Evolutionary conservation across 2,113 vertebrate genomes (phyloP), one percentile per base, ranked within the genome.

Genomic region (Eonycteris spelaea): DNA sequence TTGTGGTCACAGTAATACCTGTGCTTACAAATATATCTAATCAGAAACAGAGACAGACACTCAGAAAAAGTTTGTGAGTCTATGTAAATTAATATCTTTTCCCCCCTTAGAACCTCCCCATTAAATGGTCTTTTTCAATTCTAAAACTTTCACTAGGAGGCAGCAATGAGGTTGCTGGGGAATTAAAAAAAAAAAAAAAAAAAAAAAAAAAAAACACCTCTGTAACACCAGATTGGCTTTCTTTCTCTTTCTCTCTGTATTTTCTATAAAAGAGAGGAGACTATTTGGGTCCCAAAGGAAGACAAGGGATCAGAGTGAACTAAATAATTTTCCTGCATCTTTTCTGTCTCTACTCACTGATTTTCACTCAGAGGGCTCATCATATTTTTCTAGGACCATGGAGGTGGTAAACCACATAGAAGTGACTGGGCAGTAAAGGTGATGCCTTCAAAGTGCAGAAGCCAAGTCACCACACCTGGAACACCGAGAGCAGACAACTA

Each of bases 71-170:
- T 77, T 51, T 65, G 53, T 43, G 28, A 28, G 40, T 55, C 28
- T 86, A 2, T 78, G 28, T 63, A 40, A 57, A 85, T 93, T 70
- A n/a, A 74, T 22, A 57, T 70, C 90, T 77, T 71, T 19, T 24
- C 0, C 3, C 15, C 67, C 19, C 35, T 57, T 21, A 45, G 30
- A 13, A 43, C 11, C 22, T 68, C n/a, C 71, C 73, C 40, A 65
- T 65, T 65, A 21, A 86, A n/a, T 83, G 79, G 24, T 90, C 40
- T 92, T 68, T 48, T 45, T 80, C 57, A 84, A 12, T 86, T 89
- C 82, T 55, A 26, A 92, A 96, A 93, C 88, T 95, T 96, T 96
- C 97, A 93, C 97, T 96, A 98, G 97, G 97, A 98, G 97, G 97
- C 97, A 98, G 97, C 95, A 97, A 75, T 90, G 97, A 96, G 93